A percentile compares a stretch with the other conserved stretches of the same genome.
These are phyloP conservation scores for Syngnathoides biaculeatus DNA, from an alignment of 2,113 vertebrate species.

Conservation along the genomic window DNA sequence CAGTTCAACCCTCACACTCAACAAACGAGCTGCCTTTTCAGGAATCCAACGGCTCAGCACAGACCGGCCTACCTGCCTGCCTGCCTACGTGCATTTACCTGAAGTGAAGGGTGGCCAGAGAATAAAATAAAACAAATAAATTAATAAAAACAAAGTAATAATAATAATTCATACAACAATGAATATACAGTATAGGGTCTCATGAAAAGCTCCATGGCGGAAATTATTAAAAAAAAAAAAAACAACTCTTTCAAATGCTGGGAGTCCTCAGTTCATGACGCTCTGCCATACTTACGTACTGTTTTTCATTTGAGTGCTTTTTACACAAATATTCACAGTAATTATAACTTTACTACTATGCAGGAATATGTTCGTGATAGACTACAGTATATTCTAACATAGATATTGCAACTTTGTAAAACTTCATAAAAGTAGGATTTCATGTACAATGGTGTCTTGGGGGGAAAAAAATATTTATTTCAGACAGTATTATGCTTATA, in stretches of 20 bases:
- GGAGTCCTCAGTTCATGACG: neutral
- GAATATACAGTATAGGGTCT: neutral
- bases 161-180: neutral
- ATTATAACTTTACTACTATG: neutral
- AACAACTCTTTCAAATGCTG: too few relatives aligned
- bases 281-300: neutral
- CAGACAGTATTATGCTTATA: too few relatives aligned
- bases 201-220: neutral
- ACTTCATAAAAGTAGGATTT: too few relatives aligned
- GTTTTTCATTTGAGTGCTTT: neutral
- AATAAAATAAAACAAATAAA: too few relatives aligned
- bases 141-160: neutral
- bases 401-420: too few relatives aligned
- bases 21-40: slow-evolving; percentile 33
- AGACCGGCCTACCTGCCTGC: too few relatives aligned
- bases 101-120: neutral
- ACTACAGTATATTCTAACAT: too few relatives aligned
- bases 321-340: neutral
- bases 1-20: slow-evolving; percentile 14
- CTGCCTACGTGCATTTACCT: slow-evolving; percentile 18
- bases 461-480: too few relatives aligned
- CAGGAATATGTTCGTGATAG: neutral
- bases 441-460: neutral
- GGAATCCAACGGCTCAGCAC: slow-evolving; percentile 19
- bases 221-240: neutral